Base-by-base conservation (phyloP, 2,113 vertebrate genomes). In the Sinocyclocheilus grahami region DNA sequence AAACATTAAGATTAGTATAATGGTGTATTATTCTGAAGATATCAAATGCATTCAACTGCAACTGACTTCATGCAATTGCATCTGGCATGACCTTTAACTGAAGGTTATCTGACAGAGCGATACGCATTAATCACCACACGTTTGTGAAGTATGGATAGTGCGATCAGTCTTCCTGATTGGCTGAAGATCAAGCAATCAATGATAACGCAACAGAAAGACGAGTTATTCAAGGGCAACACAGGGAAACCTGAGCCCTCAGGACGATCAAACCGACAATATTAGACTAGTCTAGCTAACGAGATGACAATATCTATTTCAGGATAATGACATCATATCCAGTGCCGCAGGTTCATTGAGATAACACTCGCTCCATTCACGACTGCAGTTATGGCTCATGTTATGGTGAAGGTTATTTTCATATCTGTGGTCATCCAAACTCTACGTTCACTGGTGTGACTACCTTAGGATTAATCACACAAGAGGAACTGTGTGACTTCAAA, bases 251-350 rank as follows among this genome's bases (percentile, higher is more conserved):
- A 79, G 76, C 85, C 74, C 87, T 82, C 67, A 11, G 81, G 87
- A 84, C 10, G 71, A 72, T 81, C 75, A 71, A 86, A 88, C 81
- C 77, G 82, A 86, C 67, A 89, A 89, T 76, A 82, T 42, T 60
- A 87, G 78, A 83, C 78, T 87, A 30, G 78, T 85, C 85, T 87
- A 63, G 72, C 82, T 78, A 86, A 82, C 84, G 77, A 82, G 78
- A 84, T 39, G 76, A 74, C 78, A n/a, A n/a, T 87, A 86, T 89
- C 83, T 83, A 86, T 89, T 89, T 86, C 86, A 86, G 67, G 79
- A 81, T 78, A 67, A 78, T 87, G 88, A 74, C 78, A 83, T 69
- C 80, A 83, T 39, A 58, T 74, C 67, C 69, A 75, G 84, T 55
- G 87, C 81, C 27, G 83, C 86, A 85, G 78, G 88, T 87, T 87